Conservation (phyloP, 2,113 vertebrate species). For the Sylvilagus bachmani region DNA sequence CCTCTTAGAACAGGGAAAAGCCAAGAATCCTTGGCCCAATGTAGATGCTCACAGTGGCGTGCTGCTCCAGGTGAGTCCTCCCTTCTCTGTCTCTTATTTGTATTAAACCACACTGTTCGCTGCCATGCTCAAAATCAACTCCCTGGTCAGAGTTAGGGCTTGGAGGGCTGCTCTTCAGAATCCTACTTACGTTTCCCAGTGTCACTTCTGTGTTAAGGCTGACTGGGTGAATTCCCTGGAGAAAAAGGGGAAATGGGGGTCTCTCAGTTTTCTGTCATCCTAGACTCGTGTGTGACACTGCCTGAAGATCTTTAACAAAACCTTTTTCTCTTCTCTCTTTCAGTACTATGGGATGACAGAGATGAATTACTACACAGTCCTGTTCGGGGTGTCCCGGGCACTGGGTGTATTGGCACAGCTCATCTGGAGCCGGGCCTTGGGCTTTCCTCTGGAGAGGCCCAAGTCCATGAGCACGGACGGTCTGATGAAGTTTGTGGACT, state of each 20-base stretch:
- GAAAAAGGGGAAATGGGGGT: not conserved
- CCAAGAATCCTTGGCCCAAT: constrained; percentile 99
- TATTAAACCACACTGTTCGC: not conserved
- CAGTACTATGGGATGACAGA: constrained; percentile 98
- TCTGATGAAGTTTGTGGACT: constrained; percentile 94
- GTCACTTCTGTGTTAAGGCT: constrained; percentile 41
- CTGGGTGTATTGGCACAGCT: constrained; percentile 96
- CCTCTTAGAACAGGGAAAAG: constrained; percentile 98
- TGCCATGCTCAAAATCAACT: not conserved
- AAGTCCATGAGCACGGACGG: constrained; percentile 98
- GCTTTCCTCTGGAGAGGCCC: constrained; percentile 97
- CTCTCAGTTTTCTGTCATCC: not conserved
- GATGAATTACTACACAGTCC: constrained; percentile 99
- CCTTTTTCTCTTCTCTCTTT: constrained; percentile 39
- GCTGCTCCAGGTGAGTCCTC: constrained; percentile 94
- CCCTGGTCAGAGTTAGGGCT: not conserved
- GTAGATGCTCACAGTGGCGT: constrained; percentile 99
- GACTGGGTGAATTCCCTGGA: not conserved
- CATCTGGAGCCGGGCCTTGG: constrained; percentile 96
- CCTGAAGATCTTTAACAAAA: not conserved
- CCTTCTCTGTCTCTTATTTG: not conserved
- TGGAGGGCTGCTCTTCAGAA: not conserved
- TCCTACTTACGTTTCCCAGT: not conserved
- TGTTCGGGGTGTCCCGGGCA: constrained; percentile 97
- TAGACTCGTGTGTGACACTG: not conserved